Conservation (phyloP, 2,113 vertebrate species). For the Strigops habroptila region DNA sequence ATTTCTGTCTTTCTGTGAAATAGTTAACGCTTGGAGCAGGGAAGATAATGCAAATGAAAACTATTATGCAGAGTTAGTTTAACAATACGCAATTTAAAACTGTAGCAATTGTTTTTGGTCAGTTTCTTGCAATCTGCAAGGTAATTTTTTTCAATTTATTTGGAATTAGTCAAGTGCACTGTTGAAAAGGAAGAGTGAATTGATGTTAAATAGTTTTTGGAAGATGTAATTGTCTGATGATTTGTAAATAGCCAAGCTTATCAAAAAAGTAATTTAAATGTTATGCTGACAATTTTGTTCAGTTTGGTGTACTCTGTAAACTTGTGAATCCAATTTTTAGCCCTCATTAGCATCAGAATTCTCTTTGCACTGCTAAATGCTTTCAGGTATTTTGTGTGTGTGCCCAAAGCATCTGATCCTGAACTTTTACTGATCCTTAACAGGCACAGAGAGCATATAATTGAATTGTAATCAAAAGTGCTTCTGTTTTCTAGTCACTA, state of each 20-base stretch:
- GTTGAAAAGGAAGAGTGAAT: conserved; percentile 82
- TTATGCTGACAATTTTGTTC: conserved; percentile 81
- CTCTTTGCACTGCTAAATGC: conserved; percentile 66
- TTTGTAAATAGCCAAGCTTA: conserved; percentile 85
- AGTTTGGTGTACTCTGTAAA: conserved; percentile 77
- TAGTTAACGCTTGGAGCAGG: conserved; percentile 35
- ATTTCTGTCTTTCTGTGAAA: conserved; percentile 12
- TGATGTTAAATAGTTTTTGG: conserved; percentile 85
- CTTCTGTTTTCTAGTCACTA: neutral
- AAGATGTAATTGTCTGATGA: conserved; percentile 86
- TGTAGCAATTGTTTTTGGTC: conserved; percentile 75
- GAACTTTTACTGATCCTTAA: conserved; percentile 59
- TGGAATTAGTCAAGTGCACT: conserved; percentile 81
- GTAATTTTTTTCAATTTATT: conserved; percentile 84
- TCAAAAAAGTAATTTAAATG: conserved; percentile 84
- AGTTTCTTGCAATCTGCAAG: conserved; percentile 78
- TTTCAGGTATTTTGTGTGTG: conserved; percentile 32
- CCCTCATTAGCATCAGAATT: conserved; percentile 74
- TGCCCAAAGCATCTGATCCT: conserved; percentile 7
- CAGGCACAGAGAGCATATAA: neutral
- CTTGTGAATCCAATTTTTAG: conserved; percentile 74
- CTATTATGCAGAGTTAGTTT: conserved; percentile 57
- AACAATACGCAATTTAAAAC: conserved; percentile 66
- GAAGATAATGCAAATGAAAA: conserved; percentile 47
- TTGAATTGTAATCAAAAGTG: neutral